Base-by-base conservation (phyloP, 2,797 vertebrate species). In the Chrosomus eos region DNA sequence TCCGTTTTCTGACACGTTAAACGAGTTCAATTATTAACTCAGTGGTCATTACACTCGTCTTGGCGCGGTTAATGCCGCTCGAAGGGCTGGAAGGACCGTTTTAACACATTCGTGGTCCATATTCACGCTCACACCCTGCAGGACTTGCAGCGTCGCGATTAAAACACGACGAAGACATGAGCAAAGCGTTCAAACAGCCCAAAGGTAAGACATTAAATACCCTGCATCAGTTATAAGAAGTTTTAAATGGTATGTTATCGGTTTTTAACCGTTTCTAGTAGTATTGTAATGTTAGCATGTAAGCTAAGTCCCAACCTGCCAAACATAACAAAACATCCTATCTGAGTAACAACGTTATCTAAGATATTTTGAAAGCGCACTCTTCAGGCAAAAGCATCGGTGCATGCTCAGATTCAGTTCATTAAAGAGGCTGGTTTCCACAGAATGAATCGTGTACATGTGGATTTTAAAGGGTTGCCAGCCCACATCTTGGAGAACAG, bases 401-500 rank as follows among this genome's bases (percentile, higher is more conserved):
- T 48, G 13, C 7, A 5, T 18, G 18, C 8, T 8, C 7, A 5
- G 18, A 14, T 31, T 8, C 1, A 21, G n/a, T 28, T 62, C 38
- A 40, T 38, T 26, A 38, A 67, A 5, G 2, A 11, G 23, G 1
- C 19, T n/a, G 33, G 1, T 75, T 62, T 19, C 7, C 16, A 23
- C 75, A 88, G 70, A 19, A 89, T 89, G 79, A 81, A 86, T 76
- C 80, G 92, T 80, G 87, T 83, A 77, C 90, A 92, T 83, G 91
- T 95, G 72, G 93, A 93, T 79, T 89, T 95, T 38, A 91, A 88
- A 76, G 90, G 85, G 31, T 43, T 94, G 16, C 93, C 93, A 7
- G 18, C 86, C 13, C 89, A 85, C 1, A 67, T 94, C 0, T 66
- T 93, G 0, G 88, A 93, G n/a, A 4, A 83, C 90, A 8, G 91